Evolutionary conservation across 2,797 vertebrate genomes (phyloP).

Genomic region (Enteromius fasciolatus): DNA sequence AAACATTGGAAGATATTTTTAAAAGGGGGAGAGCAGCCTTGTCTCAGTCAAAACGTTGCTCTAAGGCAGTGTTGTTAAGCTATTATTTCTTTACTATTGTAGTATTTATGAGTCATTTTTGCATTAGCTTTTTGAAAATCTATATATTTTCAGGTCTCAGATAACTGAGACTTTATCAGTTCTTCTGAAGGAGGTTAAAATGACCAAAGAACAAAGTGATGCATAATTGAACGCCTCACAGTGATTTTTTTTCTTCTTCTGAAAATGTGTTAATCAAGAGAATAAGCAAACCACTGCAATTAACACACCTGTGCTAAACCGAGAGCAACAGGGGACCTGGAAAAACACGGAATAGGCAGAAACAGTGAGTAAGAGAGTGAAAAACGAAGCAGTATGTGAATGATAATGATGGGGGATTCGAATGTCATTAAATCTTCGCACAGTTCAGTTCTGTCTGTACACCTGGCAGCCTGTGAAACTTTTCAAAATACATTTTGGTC

Average conservation of each 20-base stretch:
- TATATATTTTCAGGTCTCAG: background rate
- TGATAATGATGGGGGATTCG: background rate
- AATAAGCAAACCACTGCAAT: constrained; percentile 14
- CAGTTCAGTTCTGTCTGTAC: background rate
- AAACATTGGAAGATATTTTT: background rate
- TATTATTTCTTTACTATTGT: background rate
- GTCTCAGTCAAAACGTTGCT: background rate
- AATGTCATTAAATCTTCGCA: background rate
- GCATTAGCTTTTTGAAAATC: background rate
- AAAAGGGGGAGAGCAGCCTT: background rate
- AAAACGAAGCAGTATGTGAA: background rate
- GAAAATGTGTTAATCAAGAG: background rate
- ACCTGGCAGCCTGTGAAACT: background rate
- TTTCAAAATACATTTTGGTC: background rate
- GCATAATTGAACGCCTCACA: background rate
- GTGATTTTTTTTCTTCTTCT: background rate
- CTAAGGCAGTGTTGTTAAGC: background rate
- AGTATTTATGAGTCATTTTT: background rate
- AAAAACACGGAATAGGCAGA: background rate
- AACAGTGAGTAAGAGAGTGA: background rate
- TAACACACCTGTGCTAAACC: constrained; percentile 11
- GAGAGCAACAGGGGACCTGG: background rate
- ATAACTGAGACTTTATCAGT: background rate
- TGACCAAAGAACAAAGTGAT: background rate
- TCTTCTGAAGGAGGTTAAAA: background rate